These are phyloP conservation scores for Danio kyathit DNA, from an alignment of 2,797 vertebrate species.

Conservation along the genomic window DNA sequence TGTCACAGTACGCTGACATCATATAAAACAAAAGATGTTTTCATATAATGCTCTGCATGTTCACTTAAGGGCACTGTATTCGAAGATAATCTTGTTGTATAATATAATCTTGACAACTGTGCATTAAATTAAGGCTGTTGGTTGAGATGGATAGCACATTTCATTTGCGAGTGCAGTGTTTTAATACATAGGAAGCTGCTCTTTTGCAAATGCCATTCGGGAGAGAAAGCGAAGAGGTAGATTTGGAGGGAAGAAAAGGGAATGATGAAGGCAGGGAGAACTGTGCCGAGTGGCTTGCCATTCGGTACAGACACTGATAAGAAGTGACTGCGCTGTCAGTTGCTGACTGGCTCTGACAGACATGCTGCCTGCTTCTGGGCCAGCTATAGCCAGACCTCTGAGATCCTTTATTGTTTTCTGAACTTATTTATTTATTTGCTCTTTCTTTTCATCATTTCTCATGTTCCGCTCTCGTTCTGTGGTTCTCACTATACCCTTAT, in stretches of 20 bases:
- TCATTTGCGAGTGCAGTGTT: neutral
- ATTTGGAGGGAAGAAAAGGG: slow-evolving; percentile 6
- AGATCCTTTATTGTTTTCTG: slow-evolving; percentile 31
- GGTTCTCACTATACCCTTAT: neutral
- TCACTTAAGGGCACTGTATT: slow-evolving; percentile 64
- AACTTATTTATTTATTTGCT: neutral
- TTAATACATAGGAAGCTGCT: neutral
- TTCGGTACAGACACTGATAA: slow-evolving; percentile 44
- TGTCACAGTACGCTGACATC: slow-evolving; percentile 3
- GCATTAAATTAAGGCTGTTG: slow-evolving; percentile 13
- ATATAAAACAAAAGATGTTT: slow-evolving; percentile 41
- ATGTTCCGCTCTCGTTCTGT: neutral
- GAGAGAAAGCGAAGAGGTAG: slow-evolving; percentile 47
- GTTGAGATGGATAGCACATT: slow-evolving; percentile 14
- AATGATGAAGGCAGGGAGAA: slow-evolving; percentile 19
- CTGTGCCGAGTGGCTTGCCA: slow-evolving; percentile 25
- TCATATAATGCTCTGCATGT: slow-evolving; percentile 51
- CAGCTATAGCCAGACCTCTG: slow-evolving; percentile 21
- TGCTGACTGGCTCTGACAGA: slow-evolving; percentile 36
- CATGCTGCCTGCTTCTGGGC: slow-evolving; percentile 44
- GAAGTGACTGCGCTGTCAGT: slow-evolving; percentile 52
- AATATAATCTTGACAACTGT: slow-evolving; percentile 56
- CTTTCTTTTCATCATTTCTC: slow-evolving; percentile 16
- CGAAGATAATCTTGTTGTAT: slow-evolving; percentile 72
- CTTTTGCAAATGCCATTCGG: neutral